phyloP scores from a whole-genome alignment of 1,140 invertebrate genomes.

The Drosophila sp. region DNA sequence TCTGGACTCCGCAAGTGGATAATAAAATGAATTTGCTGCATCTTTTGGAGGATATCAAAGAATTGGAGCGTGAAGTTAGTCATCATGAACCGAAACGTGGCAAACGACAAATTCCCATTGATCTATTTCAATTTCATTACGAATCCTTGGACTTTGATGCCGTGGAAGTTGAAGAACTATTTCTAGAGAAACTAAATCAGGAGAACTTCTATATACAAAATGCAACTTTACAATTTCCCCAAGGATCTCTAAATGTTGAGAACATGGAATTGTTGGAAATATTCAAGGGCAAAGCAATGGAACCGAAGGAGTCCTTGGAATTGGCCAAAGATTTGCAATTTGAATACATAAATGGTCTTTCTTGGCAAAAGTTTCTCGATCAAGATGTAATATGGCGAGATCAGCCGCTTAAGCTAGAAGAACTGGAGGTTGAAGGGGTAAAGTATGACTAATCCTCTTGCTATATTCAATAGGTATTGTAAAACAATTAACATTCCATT shows the following conservation, averaged over 20 bases:
- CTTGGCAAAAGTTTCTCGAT: conserved; percentile 71
- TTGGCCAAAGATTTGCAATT: conserved; percentile 58
- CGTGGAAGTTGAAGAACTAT: conserved; percentile 43
- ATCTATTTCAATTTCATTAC: conserved; percentile 46
- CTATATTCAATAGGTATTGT: no score
- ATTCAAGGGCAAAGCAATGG: not conserved
- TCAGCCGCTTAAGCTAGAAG: conserved; percentile 69
- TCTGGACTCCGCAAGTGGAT: conserved; percentile 58
- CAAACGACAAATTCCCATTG: conserved; percentile 40
- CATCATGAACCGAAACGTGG: conserved; percentile 9
- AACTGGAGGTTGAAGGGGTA: conserved; percentile 83
- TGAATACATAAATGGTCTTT: conserved; percentile 71
- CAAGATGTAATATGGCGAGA: conserved; percentile 82
- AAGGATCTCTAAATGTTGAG: conserved; percentile 58
- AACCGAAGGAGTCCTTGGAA: conserved; percentile 34
- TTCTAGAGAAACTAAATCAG: conserved; percentile 60
- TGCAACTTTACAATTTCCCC: conserved; percentile 44
- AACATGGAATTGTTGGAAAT: conserved; percentile 45
- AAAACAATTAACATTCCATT: not conserved
- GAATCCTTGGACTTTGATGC: conserved; percentile 61
- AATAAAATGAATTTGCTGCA: conserved; percentile 37
- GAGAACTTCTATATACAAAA: conserved; percentile 63
- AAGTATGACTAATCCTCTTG: conserved; percentile 20
- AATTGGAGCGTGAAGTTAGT: conserved; percentile 23
- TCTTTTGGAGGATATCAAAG: conserved; percentile 53